Evolutionary conservation across 2,888 invertebrate species (phyloP), one percentile per base, ranked within the genome.

Genomic region (Exocentrus adspersus): DNA sequence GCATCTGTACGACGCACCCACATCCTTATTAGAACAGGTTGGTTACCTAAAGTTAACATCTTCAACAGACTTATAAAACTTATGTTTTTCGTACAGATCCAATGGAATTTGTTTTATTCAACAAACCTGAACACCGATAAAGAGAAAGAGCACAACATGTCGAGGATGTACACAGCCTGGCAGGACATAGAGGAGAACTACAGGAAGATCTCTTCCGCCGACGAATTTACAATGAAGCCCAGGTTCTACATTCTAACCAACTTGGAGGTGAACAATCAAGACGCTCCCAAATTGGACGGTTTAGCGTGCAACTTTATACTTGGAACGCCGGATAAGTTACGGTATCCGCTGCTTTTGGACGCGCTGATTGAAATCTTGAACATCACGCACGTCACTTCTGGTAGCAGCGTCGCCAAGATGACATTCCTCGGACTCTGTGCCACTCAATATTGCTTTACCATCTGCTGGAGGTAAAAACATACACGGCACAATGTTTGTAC

Each of bases 301-400:
- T 81, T 94, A 58, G 97, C 97, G 1, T 94, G 95, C 83, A 97
- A 96, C 84, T 97, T 97, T 79, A 92, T 97, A 62, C 85, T 97
- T 65, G 95, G 95, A 53, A 95, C 95, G 1, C 92, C 94, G 0
- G 97, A 97, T 79, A 94, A 94, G 82, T 84, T 97, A 54, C 92
- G 94, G 76, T 97, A 97, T 84, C 92, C 93, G 0, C 81, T 93
- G 43, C 84, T 98, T 5, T 88, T 97, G 67, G 94, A 95, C 77
- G 93, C 96, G 0, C 83, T 96, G 2, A 89, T 96, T 20, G 89
- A 92, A 69, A 89, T 97, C 69, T 83, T 97, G 46, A 90, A 92
- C 77, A 89, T 95, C 0, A 90, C 94, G 1, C 90, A 93, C 72
- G 88, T 93, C 64, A 86, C 85, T 14, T 80, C 80, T 0, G 82